Base-by-base conservation (phyloP, 2,888 invertebrate species). In the Synanthedon myopaeformis region DNA sequence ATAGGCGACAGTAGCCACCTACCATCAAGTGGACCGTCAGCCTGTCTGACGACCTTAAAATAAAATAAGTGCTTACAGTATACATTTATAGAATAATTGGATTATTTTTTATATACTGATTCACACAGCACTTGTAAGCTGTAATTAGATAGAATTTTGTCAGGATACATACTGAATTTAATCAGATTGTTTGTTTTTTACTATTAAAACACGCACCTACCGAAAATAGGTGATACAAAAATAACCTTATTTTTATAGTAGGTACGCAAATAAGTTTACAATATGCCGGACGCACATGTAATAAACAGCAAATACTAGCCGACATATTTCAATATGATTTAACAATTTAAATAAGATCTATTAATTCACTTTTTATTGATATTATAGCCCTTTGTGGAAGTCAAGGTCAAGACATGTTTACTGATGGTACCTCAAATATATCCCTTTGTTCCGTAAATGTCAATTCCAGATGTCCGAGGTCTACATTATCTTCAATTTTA, bases 391-490 rank as follows among this genome's bases (percentile, higher is more conserved):
- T 72, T 66, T 65, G 60, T 65, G 58, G 59, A 67, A 72, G 69
- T 82, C 85, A 87, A 86, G 82, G 83, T 81, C 82, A 77, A 75
- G 69, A 79, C 69, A 77, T 80, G 79, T 81, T 80, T 81, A 82
- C 75, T 69, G 76, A 81, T 66, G 63, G 59, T 58, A 59, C 92
- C 89, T 91, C 90, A 86, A 92, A 92, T 66, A 75, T 77, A 82
- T 92, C 90, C 72, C 88, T 88, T 77, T 88, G 88, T 81, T 92
- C 92, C 64, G 79, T 76, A 60, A 86, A 78, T 69, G 88, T 81
- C 70, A 92, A 74, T 67, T 89, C 88, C 70, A 91, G 74, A 70
- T 88, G 88, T 62, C 85, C 88, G 64, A 88, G 72, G 69, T 89
- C 89, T 69, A 90, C 79, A 73, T 87, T 84, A 66, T 87, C 87